These are phyloP conservation scores for Theonella swinhoei DNA, from an alignment of 37 sponge, comb jelly and placozoan species.

Conservation along the genomic window DNA sequence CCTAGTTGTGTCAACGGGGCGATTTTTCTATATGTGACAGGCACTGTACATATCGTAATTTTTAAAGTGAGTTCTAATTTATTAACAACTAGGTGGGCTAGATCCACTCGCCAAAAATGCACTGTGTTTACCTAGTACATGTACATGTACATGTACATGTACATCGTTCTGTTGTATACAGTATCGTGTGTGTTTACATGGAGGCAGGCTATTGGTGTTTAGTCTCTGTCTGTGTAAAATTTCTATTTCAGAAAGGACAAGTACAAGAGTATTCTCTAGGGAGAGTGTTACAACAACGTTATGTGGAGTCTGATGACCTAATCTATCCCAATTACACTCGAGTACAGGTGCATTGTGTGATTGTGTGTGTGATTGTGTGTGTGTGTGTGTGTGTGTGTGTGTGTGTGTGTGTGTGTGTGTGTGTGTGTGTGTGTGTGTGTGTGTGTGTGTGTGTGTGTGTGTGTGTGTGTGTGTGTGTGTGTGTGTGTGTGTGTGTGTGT, in stretches of 20 bases:
- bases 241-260: not conserved
- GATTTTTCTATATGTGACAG: too few species aligned
- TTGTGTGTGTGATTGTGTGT: not conserved
- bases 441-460: not conserved
- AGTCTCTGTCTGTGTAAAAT: not conserved
- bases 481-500: conserved; percentile 1
- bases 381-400: not conserved
- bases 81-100: too few species aligned
- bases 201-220: too few species aligned
- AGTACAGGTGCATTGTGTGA: conserved; percentile 21
- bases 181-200: conserved; percentile 4
- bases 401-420: not conserved
- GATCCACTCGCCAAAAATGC: too few species aligned
- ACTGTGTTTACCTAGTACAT: too few species aligned
- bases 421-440: conserved; percentile 18
- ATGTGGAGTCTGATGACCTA: conserved; percentile 5
- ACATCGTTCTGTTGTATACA: too few species aligned
- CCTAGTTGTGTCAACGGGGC: too few species aligned
- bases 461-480: not conserved
- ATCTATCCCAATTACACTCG: conserved; percentile 66
- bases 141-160: too few species aligned
- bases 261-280: not conserved
- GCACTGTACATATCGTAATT: too few species aligned
- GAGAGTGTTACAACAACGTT: conserved; percentile 53
- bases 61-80: too few species aligned